These are phyloP conservation scores for Meda fulgida DNA, from an alignment of 2,797 vertebrate genomes.

Conservation along the genomic window DNA sequence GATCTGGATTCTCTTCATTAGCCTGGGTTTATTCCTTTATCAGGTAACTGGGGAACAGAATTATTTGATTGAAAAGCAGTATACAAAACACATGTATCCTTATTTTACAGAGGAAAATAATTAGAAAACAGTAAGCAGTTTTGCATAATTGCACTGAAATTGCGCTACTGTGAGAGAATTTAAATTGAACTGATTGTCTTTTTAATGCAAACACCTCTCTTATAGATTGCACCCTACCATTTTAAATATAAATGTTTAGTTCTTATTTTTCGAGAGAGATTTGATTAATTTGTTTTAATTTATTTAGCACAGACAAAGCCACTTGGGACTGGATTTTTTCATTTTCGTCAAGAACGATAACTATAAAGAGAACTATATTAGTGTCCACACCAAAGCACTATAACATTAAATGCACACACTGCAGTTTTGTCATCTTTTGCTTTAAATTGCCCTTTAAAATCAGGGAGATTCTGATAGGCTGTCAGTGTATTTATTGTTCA, in stretches of 20 bases:
- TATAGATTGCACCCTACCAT: background rate
- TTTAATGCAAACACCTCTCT: background rate
- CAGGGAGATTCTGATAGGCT: too few species aligned
- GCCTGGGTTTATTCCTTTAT: slow-evolving; percentile 60
- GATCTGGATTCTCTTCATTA: slow-evolving; percentile 67
- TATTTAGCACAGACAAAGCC: too few species aligned
- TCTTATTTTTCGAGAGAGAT: background rate
- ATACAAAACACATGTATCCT: background rate
- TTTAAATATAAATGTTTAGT: background rate
- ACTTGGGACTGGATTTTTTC: too few species aligned
- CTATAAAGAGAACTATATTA: too few species aligned
- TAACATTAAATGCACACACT: too few species aligned
- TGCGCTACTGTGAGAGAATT: background rate
- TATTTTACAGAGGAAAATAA: background rate
- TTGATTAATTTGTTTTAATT: background rate
- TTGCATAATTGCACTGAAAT: background rate
- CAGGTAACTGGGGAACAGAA: background rate
- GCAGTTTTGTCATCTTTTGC: too few species aligned
- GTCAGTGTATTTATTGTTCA: too few species aligned
- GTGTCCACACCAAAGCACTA: too few species aligned
- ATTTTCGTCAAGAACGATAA: too few species aligned
- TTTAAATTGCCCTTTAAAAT: too few species aligned
- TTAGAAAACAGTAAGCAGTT: background rate
- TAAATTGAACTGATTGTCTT: background rate
- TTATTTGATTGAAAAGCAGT: background rate